A percentile compares a stretch with the other conserved stretches of the same genome.
Evolutionary conservation across 2,888 invertebrate species (phyloP).

Genomic region (Scaptomyza caliginosa): DNA sequence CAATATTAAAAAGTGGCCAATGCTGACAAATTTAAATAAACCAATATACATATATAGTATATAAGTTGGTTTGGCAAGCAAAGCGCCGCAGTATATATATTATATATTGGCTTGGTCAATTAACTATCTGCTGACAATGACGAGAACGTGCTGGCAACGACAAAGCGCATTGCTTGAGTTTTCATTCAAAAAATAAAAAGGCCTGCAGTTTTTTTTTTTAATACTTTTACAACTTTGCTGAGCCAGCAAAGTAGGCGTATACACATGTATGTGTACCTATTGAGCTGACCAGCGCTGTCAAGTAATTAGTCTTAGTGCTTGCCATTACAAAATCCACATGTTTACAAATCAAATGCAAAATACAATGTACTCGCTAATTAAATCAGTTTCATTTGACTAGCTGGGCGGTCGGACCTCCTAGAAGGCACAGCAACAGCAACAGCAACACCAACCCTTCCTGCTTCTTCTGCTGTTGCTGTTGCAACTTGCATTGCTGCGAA

Average conservation of each 20-base stretch:
- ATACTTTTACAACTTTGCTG: not conserved
- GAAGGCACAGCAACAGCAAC: not conserved
- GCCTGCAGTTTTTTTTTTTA: conserved; percentile 24
- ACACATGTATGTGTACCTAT: not conserved
- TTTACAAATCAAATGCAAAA: conserved; percentile 62
- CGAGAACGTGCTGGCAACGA: too few relatives aligned
- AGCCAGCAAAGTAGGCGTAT: too few relatives aligned
- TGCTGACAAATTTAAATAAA: conserved; percentile 4
- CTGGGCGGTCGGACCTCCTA: conserved; percentile 72
- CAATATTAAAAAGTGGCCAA: conserved; percentile 11
- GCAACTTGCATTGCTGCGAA: conserved; percentile 39
- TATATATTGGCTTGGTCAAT: conserved; percentile 57
- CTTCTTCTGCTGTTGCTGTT: conserved; percentile 3
- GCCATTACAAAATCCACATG: conserved; percentile 48
- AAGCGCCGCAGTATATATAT: conserved; percentile 58
- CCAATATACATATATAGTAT: not conserved
- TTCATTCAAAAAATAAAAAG: conserved; percentile 64
- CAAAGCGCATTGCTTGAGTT: conserved; percentile 50
- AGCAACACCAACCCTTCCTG: not conserved
- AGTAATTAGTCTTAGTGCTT: conserved; percentile 19
- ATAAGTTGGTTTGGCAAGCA: conserved; percentile 17
- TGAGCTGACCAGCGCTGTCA: conserved; percentile 13
- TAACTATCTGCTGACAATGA: conserved; percentile 67
- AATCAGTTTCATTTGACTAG: conserved; percentile 50
- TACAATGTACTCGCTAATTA: conserved; percentile 52